phyloP scores from a whole-genome alignment of 2,113 vertebrate genomes.

The Aldabrachelys gigantea region DNA sequence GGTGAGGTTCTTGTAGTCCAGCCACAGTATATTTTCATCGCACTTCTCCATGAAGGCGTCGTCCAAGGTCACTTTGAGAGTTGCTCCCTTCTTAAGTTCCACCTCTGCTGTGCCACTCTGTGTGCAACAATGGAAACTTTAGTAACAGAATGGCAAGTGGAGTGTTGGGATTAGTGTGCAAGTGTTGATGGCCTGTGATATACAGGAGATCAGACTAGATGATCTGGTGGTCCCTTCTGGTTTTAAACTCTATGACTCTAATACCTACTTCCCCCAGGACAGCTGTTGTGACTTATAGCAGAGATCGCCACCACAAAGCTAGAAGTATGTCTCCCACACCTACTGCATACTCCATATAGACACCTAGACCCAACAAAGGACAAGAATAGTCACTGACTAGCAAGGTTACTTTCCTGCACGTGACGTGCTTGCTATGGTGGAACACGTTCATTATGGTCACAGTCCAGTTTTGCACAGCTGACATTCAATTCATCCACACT shows the following conservation, averaged over 20 bases:
- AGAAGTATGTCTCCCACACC: neutral
- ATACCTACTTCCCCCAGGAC: neutral
- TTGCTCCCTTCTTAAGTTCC: constrained; percentile 90
- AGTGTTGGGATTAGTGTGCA: neutral
- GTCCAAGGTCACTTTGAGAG: constrained; percentile 91
- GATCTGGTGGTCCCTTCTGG: neutral
- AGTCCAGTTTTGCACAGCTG: neutral
- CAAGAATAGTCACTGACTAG: neutral
- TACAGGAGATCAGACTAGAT: neutral
- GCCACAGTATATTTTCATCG: constrained; percentile 90
- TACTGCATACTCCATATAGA: neutral
- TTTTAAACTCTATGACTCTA: neutral
- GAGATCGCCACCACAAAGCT: too few relatives aligned
- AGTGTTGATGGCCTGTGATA: neutral
- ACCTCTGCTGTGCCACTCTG: constrained; percentile 97
- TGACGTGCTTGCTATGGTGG: neutral
- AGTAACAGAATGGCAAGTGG: neutral
- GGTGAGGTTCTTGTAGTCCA: constrained; percentile 98
- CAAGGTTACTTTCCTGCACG: neutral
- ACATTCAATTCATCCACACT: neutral
- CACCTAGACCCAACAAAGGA: neutral
- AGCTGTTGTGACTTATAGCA: neutral
- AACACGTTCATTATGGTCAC: neutral
- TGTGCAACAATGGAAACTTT: neutral
- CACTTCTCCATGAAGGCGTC: constrained; percentile 91